A percentile compares a stretch with the other conserved stretches of the same genome.
These are phyloP conservation scores for Apostichopus parvimensis DNA, from an alignment of 35 echinoderm and acorn worm species.

Conservation along the genomic window DNA sequence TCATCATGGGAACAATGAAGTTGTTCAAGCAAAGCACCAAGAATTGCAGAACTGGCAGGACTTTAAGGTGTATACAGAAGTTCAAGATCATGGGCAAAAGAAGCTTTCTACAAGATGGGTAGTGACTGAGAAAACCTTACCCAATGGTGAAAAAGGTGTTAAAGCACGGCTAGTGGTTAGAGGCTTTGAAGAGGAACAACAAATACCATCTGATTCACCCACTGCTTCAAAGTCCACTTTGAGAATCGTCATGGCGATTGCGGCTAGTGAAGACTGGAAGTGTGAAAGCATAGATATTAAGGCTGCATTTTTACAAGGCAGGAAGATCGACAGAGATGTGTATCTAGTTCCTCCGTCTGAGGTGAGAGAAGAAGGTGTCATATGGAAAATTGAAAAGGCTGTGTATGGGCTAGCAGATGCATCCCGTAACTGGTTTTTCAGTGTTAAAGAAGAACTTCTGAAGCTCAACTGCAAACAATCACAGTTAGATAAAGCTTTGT, in stretches of 20 bases:
- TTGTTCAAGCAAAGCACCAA: background rate
- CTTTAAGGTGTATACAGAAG: background rate
- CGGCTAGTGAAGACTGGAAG: too few relatives aligned
- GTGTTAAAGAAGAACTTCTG: too few relatives aligned
- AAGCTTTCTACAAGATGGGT: background rate
- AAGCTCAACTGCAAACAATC: too few relatives aligned
- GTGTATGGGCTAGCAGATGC: too few relatives aligned
- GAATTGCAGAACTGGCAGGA: background rate
- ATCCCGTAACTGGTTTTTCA: too few relatives aligned
- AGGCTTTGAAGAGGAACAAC: background rate
- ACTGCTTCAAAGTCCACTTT: background rate
- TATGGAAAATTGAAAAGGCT: background rate
- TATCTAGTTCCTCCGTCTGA: background rate
- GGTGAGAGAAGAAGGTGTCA: slow-evolving; percentile 5
- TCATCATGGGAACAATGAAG: background rate
- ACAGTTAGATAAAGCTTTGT: too few relatives aligned
- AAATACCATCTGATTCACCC: background rate
- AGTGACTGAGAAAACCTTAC: background rate
- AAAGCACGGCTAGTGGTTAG: background rate
- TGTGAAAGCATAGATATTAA: background rate
- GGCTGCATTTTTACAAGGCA: background rate
- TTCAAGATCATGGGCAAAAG: background rate
- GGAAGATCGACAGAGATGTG: background rate
- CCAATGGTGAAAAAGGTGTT: background rate
- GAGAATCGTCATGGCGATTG: too few relatives aligned